Evolutionary conservation across 2,113 vertebrate species (phyloP), one percentile per base, ranked within the genome.

Genomic region (Morone saxatilis): DNA sequence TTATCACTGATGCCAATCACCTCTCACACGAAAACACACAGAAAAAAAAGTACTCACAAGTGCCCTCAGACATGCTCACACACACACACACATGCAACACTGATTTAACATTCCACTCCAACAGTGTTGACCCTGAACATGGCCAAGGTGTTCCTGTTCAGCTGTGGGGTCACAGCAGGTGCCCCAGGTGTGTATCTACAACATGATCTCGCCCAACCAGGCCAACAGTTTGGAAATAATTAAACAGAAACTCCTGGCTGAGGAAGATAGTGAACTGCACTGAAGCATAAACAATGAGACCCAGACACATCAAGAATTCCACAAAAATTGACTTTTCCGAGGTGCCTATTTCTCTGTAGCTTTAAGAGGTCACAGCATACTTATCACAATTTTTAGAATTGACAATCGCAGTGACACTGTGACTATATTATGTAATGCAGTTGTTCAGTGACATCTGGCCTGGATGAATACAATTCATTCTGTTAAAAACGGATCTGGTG

Each of bases 111-210:
- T 86, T 56, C 47, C 19, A 13, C 60, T 68, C 22, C 9, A 16
- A 47, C 71, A 68, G 11, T 10, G 48, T 48, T 87, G 73, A 91
- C 83, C 72, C 79, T 51, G 77, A 71, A 86, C 80, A 50, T 57
- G 68, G 76, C 22, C 68, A 59, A 45, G 68, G 43, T 86, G 63
- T 70, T 78, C 17, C 10, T 56, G 41, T 84, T 83, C 53, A 71
- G 48, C 40, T 70, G 48, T 43, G 36, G 62, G 68, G 83, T 87
- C 41, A 12, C 56, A 81, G 69, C 70, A 69, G 68, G 47, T 31
- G 80, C 73, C 77, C 67, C 54, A 25, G 14, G 74, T 83, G 71
- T 56, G 57, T 19, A 36, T 80, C 65, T 79, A 78, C 80, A 87
- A 71, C 65, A 79, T 51, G 60, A 85, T 81, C 51, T 60, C 3